Percentiles rank a stretch among this genome's conserved stretches.
phyloP scores from a whole-genome alignment of 2,113 vertebrate genomes.

The Lasiurus borealis region DNA sequence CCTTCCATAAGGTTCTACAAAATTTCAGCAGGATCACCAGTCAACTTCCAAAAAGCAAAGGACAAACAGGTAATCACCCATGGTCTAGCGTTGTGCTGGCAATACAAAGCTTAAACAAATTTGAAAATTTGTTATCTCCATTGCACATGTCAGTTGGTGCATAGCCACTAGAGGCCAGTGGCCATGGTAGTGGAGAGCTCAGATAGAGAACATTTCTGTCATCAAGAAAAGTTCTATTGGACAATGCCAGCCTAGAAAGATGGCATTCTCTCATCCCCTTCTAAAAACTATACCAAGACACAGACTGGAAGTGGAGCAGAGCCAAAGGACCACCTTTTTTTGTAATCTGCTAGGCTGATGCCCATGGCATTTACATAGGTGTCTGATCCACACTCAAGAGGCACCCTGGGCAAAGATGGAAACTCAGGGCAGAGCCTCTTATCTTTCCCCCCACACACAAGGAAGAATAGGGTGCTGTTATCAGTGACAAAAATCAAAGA shows the following conservation, averaged over 20 bases:
- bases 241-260: accelerated
- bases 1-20: not conserved
- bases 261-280: accelerated
- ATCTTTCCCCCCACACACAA: not conserved
- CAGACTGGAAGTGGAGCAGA: not conserved
- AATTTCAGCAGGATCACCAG: not conserved
- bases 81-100: accelerated
- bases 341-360: not conserved
- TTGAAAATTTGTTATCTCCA: not conserved
- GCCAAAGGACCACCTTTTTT: not conserved
- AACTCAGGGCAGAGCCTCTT: not conserved
- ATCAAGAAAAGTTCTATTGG: accelerated
- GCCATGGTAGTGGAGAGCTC: no score
- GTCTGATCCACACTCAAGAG: not conserved
- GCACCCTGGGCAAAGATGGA: not conserved
- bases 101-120: not conserved
- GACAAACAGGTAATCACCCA: accelerated
- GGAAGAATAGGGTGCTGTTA: not conserved
- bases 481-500: not conserved
- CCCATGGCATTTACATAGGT: not conserved
- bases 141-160: not conserved
- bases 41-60: not conserved
- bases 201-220: accelerated
- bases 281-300: not conserved
- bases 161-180: accelerated